Evolutionary conservation across 2,888 invertebrate genomes (phyloP), one percentile per base, ranked within the genome.

Genomic region (Lumbricus terrestris): DNA sequence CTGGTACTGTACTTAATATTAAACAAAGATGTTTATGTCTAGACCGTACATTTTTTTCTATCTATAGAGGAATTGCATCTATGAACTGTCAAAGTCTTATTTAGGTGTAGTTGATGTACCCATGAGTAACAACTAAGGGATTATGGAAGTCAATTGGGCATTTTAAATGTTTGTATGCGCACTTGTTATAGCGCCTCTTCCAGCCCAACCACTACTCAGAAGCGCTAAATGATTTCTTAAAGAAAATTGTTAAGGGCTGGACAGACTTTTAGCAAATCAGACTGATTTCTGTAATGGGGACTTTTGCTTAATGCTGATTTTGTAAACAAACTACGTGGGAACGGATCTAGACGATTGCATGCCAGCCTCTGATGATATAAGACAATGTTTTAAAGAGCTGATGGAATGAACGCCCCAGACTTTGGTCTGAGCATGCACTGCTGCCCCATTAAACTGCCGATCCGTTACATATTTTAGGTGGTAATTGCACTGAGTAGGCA

Each of bases 301-400:
- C n/a, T 69, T 69, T 69, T n/a, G 69, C 69, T n/a, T 11, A 11
- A 11, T 29, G 69, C 29, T n/a, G 3, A 69, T n/a, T 69, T 69
- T 69, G 69, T 16, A 69, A 54, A 69, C 69, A n/a, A 29, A 69
- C 69, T 69, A 69, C 29, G 6, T 69, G 69, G 13, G n/a, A 69
- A 69, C 69, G 69, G 69, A 69, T 69, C 8, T 13, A n/a, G 69
- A 69, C 1, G 29, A n/a, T 8, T 8, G 5, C 69, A 69, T 69
- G 6, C 29, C 16, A 11, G 69, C n/a, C 8, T 47, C 3, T 69
- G n/a, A 8, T 69, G n/a, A 69, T 69, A 2, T 69, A 69, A 69
- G 69, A 69, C n/a, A n/a, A 69, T 69, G 69, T 69, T 69, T 69
- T n/a, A n/a, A n/a, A 69, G 69, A n/a, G 69, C 69, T 69, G n/a